Evolutionary conservation across 1,140 invertebrate species (phyloP).

Genomic region (Cotesia glomerata): DNA sequence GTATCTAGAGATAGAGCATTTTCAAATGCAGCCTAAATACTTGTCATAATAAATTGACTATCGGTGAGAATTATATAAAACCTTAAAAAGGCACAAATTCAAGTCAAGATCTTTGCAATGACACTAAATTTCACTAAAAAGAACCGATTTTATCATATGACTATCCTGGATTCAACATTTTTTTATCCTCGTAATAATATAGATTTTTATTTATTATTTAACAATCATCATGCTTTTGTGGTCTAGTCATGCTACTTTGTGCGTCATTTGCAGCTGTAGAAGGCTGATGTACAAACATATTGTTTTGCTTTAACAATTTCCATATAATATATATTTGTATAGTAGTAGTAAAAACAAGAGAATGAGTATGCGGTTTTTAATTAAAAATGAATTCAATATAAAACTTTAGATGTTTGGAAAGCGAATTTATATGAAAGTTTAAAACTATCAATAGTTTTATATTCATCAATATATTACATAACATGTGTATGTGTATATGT

Average conservation of each 20-base stretch:
- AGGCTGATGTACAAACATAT: constrained; percentile 38
- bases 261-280: constrained; percentile 46
- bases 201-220: background rate
- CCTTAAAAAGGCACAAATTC: too few relatives aligned
- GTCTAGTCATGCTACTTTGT: constrained; percentile 43
- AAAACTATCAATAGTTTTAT: background rate
- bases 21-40: too few relatives aligned
- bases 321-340: too few relatives aligned
- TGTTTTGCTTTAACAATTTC: background rate
- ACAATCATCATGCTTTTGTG: constrained; percentile 45
- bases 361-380: background rate
- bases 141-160: too few relatives aligned
- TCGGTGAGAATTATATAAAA: too few relatives aligned
- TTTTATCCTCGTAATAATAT: background rate
- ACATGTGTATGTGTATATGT: background rate
- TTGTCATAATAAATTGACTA: too few relatives aligned
- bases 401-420: background rate
- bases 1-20: too few relatives aligned
- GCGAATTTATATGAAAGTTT: too few relatives aligned
- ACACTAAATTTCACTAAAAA: too few relatives aligned
- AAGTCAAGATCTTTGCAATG: too few relatives aligned
- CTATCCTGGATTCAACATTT: too few relatives aligned
- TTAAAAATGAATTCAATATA: background rate
- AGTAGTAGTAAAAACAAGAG: background rate
- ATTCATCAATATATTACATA: background rate